Conservation (phyloP, 2,888 invertebrate species). For the Pseudococcus viburni region DNA sequence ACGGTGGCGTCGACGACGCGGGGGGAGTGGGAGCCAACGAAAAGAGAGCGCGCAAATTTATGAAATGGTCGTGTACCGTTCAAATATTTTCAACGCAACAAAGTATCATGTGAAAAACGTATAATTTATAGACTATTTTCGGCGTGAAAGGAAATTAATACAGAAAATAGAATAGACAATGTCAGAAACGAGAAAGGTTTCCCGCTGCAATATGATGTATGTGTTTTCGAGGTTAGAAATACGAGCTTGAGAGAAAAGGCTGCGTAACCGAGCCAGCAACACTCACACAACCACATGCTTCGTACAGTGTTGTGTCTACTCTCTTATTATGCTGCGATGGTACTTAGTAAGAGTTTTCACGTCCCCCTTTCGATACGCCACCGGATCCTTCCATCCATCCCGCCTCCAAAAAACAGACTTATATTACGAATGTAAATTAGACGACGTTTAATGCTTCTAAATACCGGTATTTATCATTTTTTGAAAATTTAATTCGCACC, state of each 20-base stretch:
- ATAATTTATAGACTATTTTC: constrained; percentile 53
- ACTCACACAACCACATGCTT: not conserved
- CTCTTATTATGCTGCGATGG: too few species aligned
- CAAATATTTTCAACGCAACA: constrained; percentile 47
- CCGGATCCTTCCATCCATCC: not conserved
- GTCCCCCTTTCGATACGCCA: too few species aligned
- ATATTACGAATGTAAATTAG: not conserved
- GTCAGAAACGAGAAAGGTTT: constrained; percentile 49
- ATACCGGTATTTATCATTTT: not conserved
- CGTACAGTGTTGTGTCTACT: too few species aligned
- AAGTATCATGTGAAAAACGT: constrained; percentile 47
- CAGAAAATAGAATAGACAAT: constrained; percentile 42
- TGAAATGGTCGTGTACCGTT: constrained; percentile 43
- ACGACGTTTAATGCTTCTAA: not conserved
- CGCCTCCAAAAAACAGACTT: not conserved
- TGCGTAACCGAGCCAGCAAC: constrained; percentile 30
- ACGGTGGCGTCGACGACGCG: not conserved
- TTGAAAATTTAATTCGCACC: not conserved
- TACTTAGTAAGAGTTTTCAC: too few species aligned
- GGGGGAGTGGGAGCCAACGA: not conserved
- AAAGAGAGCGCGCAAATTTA: not conserved
- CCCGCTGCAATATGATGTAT: constrained; percentile 44
- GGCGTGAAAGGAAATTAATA: constrained; percentile 51
- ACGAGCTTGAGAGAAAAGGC: constrained; percentile 18
- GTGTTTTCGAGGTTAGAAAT: constrained; percentile 41